Conservation (phyloP, 1,140 invertebrate genomes). For the Copidosoma floridanum region DNA sequence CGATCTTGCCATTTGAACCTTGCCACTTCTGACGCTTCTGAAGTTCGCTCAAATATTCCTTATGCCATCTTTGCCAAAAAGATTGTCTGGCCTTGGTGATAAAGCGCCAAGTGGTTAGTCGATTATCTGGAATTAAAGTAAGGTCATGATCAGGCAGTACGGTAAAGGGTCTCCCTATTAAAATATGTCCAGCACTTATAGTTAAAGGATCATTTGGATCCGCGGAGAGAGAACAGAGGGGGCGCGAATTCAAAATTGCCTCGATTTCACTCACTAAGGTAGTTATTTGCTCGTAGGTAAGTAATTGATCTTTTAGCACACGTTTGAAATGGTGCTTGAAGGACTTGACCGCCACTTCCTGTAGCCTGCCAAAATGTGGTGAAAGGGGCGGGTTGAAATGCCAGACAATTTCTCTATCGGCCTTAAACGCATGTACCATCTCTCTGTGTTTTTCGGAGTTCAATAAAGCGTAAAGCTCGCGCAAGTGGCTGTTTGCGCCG, state of each 20-base stretch:
- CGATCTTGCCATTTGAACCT: background rate
- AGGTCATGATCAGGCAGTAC: background rate
- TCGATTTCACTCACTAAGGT: constrained; percentile 34
- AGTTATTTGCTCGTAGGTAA: constrained; percentile 31
- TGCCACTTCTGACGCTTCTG: background rate
- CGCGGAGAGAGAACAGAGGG: constrained; percentile 26
- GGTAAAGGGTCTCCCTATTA: background rate
- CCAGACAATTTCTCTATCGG: constrained; percentile 32
- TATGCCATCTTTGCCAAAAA: background rate
- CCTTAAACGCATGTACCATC: background rate
- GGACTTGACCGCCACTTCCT: constrained; percentile 40
- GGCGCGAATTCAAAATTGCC: constrained; percentile 36
- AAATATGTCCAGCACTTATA: background rate
- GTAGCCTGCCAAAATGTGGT: constrained; percentile 44
- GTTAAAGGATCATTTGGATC: constrained; percentile 19
- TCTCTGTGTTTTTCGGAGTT: background rate
- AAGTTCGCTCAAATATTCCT: background rate
- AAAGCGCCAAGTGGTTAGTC: background rate
- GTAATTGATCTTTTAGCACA: constrained; percentile 25
- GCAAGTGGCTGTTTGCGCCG: constrained; percentile 10
- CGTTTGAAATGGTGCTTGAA: constrained; percentile 32
- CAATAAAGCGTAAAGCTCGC: background rate
- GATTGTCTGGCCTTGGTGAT: background rate
- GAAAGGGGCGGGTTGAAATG: constrained; percentile 34
- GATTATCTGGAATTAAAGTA: background rate